Evolutionary conservation across 2,797 vertebrate genomes (phyloP).

Genomic region (Sebastes hopkinsi): DNA sequence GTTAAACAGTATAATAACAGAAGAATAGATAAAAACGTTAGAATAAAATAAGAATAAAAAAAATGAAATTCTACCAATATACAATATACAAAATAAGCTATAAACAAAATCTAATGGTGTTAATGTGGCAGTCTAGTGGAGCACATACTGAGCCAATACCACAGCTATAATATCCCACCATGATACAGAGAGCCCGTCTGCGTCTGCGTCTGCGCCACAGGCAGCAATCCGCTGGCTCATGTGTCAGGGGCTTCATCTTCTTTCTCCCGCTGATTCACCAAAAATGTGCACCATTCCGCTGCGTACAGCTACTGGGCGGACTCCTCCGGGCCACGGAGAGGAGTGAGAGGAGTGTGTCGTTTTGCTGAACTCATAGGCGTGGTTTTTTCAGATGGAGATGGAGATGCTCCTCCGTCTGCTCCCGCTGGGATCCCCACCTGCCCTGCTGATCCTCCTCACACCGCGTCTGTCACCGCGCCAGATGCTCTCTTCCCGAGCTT

Average conservation of each 20-base stretch:
- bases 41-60: no score
- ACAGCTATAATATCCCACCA: background rate
- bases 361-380: conserved; percentile 72
- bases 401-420: conserved; percentile 75
- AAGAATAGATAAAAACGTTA: no score
- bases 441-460: conserved; percentile 31
- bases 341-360: conserved; percentile 14
- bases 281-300: conserved; percentile 22
- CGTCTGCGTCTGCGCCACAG: conserved; percentile 71
- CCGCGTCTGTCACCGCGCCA: conserved; percentile 56
- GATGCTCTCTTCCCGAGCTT: conserved; percentile 39
- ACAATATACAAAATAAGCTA: no score
- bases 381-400: conserved; percentile 66
- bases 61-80: no score
- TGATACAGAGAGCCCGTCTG: conserved; percentile 34
- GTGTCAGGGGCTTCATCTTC: conserved; percentile 25
- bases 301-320: conserved; percentile 32
- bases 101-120: background rate
- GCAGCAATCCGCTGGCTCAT: conserved; percentile 53
- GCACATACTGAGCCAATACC: no score
- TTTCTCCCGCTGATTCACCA: conserved; percentile 66
- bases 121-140: background rate
- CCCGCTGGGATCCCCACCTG: conserved; percentile 80
- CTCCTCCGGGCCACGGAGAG: conserved; percentile 4
- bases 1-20: no score